Evolutionary conservation across 1,140 invertebrate species (phyloP).

Genomic region (Ptiloglossa arizonensis): DNA sequence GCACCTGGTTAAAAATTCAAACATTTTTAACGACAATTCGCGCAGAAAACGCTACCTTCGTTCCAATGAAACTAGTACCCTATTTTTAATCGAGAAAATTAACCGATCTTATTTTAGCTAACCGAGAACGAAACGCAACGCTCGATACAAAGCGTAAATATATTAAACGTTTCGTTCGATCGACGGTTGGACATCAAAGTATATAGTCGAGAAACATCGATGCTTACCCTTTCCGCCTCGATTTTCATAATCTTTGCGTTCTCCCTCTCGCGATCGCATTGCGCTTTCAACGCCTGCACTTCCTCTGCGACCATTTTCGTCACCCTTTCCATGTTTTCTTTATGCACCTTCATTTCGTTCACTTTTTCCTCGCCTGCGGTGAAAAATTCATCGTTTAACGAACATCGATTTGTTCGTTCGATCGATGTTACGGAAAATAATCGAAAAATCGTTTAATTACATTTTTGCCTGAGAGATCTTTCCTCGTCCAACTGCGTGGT

Average conservation of each 20-base stretch:
- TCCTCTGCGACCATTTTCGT: slow-evolving; percentile 86
- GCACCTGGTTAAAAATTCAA: slow-evolving; percentile 51
- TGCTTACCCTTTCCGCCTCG: slow-evolving; percentile 79
- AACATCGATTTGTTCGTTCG: not conserved
- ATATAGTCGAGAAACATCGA: no score
- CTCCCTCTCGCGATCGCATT: slow-evolving; percentile 84
- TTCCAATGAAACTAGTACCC: no score
- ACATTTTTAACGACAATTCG: no score
- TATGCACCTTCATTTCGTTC: slow-evolving; percentile 81
- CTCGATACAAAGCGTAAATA: no score
- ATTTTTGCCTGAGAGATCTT: slow-evolving; percentile 77
- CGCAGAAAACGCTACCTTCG: no score
- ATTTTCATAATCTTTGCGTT: slow-evolving; percentile 82
- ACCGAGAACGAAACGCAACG: no score
- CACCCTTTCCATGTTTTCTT: slow-evolving; percentile 85
- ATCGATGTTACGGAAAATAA: not conserved
- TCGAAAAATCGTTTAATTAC: slow-evolving; percentile 58
- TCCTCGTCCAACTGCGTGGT: slow-evolving; percentile 84
- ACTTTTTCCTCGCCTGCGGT: slow-evolving; percentile 70
- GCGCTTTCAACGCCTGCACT: slow-evolving; percentile 83
- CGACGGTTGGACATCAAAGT: no score
- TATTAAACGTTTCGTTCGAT: no score
- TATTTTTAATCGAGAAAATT: no score
- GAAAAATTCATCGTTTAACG: not conserved
- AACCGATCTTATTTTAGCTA: no score